Percentiles rank a stretch among this genome's conserved stretches.
phyloP scores from a whole-genome alignment of 2,797 vertebrate genomes.

The Cryptoblepharus egeriae region DNA sequence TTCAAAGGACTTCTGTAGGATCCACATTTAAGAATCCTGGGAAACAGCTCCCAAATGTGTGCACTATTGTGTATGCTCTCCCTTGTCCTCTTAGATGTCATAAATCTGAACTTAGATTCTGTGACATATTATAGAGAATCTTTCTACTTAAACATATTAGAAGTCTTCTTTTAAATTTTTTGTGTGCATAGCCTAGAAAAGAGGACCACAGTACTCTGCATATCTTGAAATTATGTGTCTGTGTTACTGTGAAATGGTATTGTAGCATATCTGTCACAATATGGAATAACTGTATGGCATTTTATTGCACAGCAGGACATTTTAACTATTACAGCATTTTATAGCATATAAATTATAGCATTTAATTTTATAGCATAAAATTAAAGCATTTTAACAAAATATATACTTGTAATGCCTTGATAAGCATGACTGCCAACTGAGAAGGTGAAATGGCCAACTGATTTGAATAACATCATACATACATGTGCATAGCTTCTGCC shows the following conservation, averaged over 20 bases:
- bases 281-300: not conserved
- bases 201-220: too few relatives aligned
- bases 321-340: too few relatives aligned
- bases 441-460: slow-evolving; percentile 68
- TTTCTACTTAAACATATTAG: not conserved
- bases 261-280: not conserved
- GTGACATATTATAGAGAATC: not conserved
- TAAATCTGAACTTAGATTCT: not conserved
- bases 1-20: not conserved
- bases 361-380: too few relatives aligned
- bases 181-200: not conserved
- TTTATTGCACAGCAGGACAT: too few relatives aligned
- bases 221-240: too few relatives aligned
- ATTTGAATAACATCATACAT: slow-evolving; percentile 72
- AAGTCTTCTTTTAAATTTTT: not conserved
- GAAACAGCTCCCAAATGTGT: not conserved
- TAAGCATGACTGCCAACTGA: too few relatives aligned
- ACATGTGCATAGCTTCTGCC: slow-evolving; percentile 54
- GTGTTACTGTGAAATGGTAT: not conserved
- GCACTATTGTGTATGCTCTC: not conserved
- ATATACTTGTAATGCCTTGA: too few relatives aligned
- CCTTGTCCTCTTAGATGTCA: not conserved
- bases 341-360: too few relatives aligned
- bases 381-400: too few relatives aligned
- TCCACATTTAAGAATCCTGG: not conserved